These are phyloP conservation scores for Ornithoptera alexandrae DNA, from an alignment of 2,888 invertebrate genomes.

Conservation along the genomic window DNA sequence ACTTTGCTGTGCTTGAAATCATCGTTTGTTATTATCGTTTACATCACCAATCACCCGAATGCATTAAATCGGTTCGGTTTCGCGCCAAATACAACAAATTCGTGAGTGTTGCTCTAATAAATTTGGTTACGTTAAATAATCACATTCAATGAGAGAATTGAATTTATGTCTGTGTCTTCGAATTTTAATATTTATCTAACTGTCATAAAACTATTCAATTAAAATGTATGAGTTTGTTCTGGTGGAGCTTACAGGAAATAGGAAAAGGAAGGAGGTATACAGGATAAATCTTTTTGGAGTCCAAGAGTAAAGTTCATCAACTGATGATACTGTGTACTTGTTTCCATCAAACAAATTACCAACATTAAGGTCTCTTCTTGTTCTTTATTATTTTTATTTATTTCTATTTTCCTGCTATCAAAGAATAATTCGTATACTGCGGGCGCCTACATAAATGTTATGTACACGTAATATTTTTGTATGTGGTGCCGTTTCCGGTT, in stretches of 20 bases:
- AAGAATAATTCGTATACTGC: too few relatives aligned
- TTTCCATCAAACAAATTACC: not conserved
- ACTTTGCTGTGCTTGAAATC: conserved; percentile 3
- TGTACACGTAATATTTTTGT: too few relatives aligned
- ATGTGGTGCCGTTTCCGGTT: too few relatives aligned
- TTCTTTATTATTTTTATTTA: not conserved
- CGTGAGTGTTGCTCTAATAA: conserved; percentile 19
- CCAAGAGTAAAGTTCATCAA: too few relatives aligned
- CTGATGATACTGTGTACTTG: too few relatives aligned
- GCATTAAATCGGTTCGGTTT: conserved; percentile 22
- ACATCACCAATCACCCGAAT: conserved; percentile 24
- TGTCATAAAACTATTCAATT: not conserved
- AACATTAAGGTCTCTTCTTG: not conserved
- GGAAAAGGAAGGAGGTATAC: too few relatives aligned
- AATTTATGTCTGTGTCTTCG: not conserved
- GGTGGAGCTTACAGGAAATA: too few relatives aligned
- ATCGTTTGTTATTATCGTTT: conserved; percentile 20
- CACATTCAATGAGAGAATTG: not conserved
- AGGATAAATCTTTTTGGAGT: too few relatives aligned
- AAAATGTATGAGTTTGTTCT: not conserved
- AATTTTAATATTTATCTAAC: not conserved
- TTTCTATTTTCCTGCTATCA: not conserved
- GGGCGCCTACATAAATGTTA: too few relatives aligned
- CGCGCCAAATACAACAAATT: conserved; percentile 30
- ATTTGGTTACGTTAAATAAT: conserved; percentile 20